phyloP scores from a whole-genome alignment of 2,797 vertebrate genomes.

The Pseudochaenichthys georgianus region DNA sequence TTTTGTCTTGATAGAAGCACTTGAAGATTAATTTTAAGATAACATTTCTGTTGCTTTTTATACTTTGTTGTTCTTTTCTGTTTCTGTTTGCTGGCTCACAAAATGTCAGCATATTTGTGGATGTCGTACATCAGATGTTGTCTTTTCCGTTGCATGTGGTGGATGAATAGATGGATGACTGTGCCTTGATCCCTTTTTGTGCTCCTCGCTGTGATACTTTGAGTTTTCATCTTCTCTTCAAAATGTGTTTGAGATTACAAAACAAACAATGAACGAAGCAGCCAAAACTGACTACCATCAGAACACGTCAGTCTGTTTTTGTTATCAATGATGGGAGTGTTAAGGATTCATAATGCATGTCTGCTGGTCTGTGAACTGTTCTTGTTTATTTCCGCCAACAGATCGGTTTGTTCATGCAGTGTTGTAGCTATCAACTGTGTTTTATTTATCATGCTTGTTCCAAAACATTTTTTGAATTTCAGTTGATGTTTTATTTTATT shows the following conservation, averaged over 20 bases:
- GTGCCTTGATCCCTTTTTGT: background rate
- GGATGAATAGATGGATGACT: background rate
- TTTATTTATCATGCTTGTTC: background rate
- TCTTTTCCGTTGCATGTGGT: slow-evolving; percentile 6
- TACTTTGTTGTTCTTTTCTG: slow-evolving; percentile 1
- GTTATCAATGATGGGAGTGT: background rate
- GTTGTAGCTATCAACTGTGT: background rate
- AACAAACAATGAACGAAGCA: background rate
- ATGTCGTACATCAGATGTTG: background rate
- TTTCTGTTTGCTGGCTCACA: slow-evolving; percentile 11
- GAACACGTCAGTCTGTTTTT: background rate
- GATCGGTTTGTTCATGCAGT: slow-evolving; percentile 7
- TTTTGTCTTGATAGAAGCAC: background rate
- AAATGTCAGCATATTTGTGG: slow-evolving; percentile 10
- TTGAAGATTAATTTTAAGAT: slow-evolving; percentile 5
- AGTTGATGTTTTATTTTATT: slow-evolving; percentile 1
- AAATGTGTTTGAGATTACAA: slow-evolving; percentile 14
- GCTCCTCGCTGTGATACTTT: background rate
- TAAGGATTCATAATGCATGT: background rate
- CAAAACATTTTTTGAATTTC: background rate
- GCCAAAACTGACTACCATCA: background rate
- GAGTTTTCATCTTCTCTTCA: background rate
- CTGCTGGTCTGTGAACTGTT: slow-evolving; percentile 8
- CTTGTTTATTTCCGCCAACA: background rate
- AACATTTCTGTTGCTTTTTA: background rate